A percentile compares a stretch with the other conserved stretches of the same genome.
Conservation (phyloP, 2,113 vertebrate genomes). For the Glaucomys volans region DNA sequence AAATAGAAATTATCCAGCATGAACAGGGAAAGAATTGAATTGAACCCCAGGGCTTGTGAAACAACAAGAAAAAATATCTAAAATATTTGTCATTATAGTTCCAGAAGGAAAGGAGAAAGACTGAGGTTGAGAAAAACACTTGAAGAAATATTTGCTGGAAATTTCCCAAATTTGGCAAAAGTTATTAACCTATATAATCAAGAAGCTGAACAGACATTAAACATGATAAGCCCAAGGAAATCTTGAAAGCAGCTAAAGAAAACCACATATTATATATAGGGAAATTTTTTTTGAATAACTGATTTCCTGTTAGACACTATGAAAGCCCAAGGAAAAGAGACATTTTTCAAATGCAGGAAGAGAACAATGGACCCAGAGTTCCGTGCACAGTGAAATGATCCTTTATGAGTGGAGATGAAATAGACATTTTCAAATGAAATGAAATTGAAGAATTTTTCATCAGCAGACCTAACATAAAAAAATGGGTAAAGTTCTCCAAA, state of each 20-base stretch:
- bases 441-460: background rate
- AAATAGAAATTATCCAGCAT: background rate
- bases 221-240: background rate
- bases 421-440: background rate
- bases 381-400: background rate
- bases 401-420: background rate
- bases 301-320: constrained; percentile 1
- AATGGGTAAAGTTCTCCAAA: constrained; percentile 11
- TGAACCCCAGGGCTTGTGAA: background rate
- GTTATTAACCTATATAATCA: background rate
- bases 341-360: background rate
- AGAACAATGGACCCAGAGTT: background rate
- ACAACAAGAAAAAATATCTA: background rate
- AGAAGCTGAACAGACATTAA: background rate
- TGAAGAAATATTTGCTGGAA: background rate
- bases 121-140: background rate
- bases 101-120: constrained; percentile 1
- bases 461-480: background rate
- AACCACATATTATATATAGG: background rate
- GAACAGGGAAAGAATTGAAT: background rate
- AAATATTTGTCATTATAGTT: background rate
- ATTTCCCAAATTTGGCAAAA: background rate
- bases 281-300: background rate
- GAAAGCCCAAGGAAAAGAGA: background rate
- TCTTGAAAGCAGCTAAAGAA: background rate